These are phyloP conservation scores for Ranitomeya imitator DNA, from an alignment of 2,113 vertebrate genomes.

Conservation along the genomic window DNA sequence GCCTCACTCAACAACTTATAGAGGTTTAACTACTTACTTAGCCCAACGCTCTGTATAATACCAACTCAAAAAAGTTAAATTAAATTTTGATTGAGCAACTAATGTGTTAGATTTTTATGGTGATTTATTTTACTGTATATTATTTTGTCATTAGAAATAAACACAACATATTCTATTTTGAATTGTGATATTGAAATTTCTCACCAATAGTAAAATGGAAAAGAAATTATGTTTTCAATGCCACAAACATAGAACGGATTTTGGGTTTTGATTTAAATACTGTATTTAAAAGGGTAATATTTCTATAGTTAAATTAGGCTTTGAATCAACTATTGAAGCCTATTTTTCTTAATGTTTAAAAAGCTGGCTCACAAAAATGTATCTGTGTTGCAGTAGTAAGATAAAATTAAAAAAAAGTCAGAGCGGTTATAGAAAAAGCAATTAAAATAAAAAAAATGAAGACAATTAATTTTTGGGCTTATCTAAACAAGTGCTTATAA, in stretches of 20 bases:
- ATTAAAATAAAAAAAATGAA: not conserved
- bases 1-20: slow-evolving; percentile 23
- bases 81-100: not conserved
- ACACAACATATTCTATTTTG: not conserved
- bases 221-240: not conserved
- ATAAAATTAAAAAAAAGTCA: not conserved
- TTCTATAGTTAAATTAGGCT: not conserved
- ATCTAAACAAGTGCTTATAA: not conserved
- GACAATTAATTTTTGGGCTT: not conserved
- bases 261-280: not conserved
- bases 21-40: not conserved
- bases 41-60: not conserved
- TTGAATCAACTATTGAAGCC: not conserved
- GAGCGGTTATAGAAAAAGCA: not conserved
- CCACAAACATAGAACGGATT: not conserved
- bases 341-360: not conserved
- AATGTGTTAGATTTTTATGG: not conserved
- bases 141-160: not conserved
- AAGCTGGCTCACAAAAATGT: not conserved
- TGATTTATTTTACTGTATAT: not conserved
- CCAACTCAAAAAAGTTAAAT: not conserved
- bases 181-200: not conserved
- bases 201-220: not conserved
- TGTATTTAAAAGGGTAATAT: not conserved
- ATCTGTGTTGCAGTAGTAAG: not conserved